These are phyloP conservation scores for Troglohyphantes excavatus DNA, from an alignment of 2,888 invertebrate genomes.

Conservation along the genomic window DNA sequence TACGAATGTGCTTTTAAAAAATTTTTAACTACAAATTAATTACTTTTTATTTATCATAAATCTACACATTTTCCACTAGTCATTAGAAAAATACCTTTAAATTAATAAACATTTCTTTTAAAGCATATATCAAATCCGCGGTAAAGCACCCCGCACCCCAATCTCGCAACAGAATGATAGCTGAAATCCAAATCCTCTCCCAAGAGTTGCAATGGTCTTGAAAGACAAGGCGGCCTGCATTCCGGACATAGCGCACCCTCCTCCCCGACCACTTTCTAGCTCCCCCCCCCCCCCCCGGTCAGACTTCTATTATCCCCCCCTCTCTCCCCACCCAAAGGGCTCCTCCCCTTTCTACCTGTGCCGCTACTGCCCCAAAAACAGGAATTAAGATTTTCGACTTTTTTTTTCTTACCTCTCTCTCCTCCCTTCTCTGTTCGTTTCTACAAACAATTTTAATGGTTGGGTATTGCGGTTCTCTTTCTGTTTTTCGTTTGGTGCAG, in stretches of 20 bases:
- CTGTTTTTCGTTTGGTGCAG: too few relatives aligned
- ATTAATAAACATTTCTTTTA: too few relatives aligned
- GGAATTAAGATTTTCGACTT: conserved; percentile 12
- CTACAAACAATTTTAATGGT: not conserved
- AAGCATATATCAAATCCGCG: too few relatives aligned
- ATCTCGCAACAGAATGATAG: not conserved
- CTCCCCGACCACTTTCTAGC: not conserved
- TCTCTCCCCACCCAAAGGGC: conserved; percentile 22
- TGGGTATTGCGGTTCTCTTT: too few relatives aligned
- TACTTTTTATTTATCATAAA: too few relatives aligned
- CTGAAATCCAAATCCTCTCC: not conserved
- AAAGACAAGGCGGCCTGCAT: conserved; percentile 66
- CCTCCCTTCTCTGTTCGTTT: not conserved
- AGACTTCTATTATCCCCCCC: conserved; percentile 34
- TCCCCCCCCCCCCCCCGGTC: not conserved
- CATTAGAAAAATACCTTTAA: too few relatives aligned
- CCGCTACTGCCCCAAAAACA: conserved; percentile 66
- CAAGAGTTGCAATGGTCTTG: not conserved
- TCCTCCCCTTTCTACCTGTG: conserved; percentile 20
- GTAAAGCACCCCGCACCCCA: too few relatives aligned
- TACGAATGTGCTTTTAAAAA: too few relatives aligned
- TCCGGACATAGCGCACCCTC: conserved; percentile 61
- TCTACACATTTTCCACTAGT: too few relatives aligned
- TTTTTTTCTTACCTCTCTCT: not conserved
- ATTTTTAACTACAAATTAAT: too few relatives aligned